Base-by-base conservation (phyloP, 2,797 vertebrate species). In the Brotula barbata region DNA sequence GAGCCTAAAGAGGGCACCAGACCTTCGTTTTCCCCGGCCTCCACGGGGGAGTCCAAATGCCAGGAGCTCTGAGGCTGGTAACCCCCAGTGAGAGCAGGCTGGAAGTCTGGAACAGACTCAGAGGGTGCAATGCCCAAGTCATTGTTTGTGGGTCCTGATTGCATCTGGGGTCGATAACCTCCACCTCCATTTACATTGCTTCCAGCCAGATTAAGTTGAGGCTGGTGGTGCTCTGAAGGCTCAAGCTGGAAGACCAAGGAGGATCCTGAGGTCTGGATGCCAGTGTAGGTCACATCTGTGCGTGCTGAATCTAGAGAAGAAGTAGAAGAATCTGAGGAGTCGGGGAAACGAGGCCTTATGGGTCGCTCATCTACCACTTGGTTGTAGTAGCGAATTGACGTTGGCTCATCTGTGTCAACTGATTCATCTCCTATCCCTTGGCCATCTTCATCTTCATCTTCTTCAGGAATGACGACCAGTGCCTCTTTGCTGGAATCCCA, bases 31-130 rank as follows among this genome's bases (percentile, higher is more conserved):
- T 85, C 83, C 12, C 21, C 77, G 0, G 68, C 80, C 5, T 86
- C 85, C 22, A 50, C 90, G 0, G 95, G 93, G 41, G 93, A 94
- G 67, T 92, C 91, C 52, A 87, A 14, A 16, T 89, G 90, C 95
- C 95, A 98, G 16, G 93, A 89, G 58, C 85, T 92, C 87, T 98
- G 96, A 63, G 96, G 95, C 82, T 94, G 92, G 74, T 98, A 98
- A 16, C 94, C 95, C 6, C 81, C 89, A 17, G 63, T 45, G 44
- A 58, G 64, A 21, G 52, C 43, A 64, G 46, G 71, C 39, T 82
- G 75, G 1, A 67, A 46, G 46, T 89, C 85, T 0, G 58, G 23
- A 9, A 64, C 55, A 2, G 54, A 65, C 44, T 80, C 73, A 0
- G 68, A 37, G 7, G 81, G 71, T 23, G n/a, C 54, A 2, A 22